Evolutionary conservation across 2,888 invertebrate genomes (phyloP), one percentile per base, ranked within the genome.

Genomic region (Parochlus steinenii): DNA sequence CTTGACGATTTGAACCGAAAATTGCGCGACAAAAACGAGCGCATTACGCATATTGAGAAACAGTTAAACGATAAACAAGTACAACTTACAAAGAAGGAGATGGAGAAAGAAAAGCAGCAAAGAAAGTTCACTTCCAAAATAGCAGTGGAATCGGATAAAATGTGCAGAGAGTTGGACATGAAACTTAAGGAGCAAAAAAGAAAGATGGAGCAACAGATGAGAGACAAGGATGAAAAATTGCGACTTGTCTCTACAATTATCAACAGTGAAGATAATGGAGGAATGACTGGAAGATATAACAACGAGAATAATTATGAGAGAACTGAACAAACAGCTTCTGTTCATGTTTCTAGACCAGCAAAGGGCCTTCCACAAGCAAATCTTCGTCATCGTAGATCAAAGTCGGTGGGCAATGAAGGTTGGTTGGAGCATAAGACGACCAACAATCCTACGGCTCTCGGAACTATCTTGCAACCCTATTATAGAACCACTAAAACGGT

Each of bases 361-460:
- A 45, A 77, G 60, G 78, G 77, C 3, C 55, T 72, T 18, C 71
- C 78, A 0, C 67, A 78, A 2, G 66, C 74, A 0, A 81, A 81
- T 51, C 69, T 70, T 1, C 65, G 81, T 3, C 76, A 83, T 49
- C 65, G 85, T 11, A 65, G 90, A 16, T 89, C 90, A 0, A 68
- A 79, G 32, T 90, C 90, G 1, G 77, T 76, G 0, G 79, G 78
- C 27, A 67, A 65, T 4, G 64, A 65, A 31, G 61, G 63, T 38
- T 93, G 92, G 92, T 62, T 95, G 1, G 90, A 92, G 52, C 95
- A 95, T 47, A 74, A 81, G 17, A 80, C 90, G 0, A 69, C 71
- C 11, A 71, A 75, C 48, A 64, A 81, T 1, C 16, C 18, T 8
- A 76, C 86, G 2, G 81, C 86, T 0, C 63, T 85, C 44, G 85